phyloP scores from a whole-genome alignment of 37 sponge, comb jelly and placozoan genomes.

The Haliclona indistincta region DNA sequence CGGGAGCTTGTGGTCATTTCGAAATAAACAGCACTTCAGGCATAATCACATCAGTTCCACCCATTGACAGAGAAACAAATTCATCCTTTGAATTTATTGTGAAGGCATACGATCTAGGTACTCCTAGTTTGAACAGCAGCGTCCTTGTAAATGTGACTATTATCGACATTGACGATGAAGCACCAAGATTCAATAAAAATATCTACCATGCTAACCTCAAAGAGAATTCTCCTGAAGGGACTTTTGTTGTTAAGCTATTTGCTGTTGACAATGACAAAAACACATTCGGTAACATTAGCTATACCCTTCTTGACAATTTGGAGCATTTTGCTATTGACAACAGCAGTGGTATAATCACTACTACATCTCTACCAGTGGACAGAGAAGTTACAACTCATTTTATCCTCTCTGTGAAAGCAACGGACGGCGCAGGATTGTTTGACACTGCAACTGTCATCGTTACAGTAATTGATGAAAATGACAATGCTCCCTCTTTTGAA shows the following conservation, averaged over 20 bases:
- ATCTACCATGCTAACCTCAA: slow-evolving; percentile 5
- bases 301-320: slow-evolving; percentile 19
- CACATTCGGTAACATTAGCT: slow-evolving; percentile 6
- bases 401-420: slow-evolving; percentile 48
- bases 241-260: background rate
- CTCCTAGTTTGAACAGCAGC: slow-evolving; percentile 19
- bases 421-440: slow-evolving; percentile 23
- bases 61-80: slow-evolving; percentile 22
- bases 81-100: slow-evolving; percentile 28
- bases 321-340: slow-evolving; percentile 32
- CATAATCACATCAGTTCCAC: slow-evolving; percentile 24
- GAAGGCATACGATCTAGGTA: slow-evolving; percentile 60
- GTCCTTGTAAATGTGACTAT: slow-evolving; percentile 50
- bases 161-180: slow-evolving; percentile 44
- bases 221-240: slow-evolving; percentile 24
- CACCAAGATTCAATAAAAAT: slow-evolving; percentile 56
- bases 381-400: background rate
- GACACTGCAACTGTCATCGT: slow-evolving; percentile 36
- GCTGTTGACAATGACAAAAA: slow-evolving; percentile 30
- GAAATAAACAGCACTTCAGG: slow-evolving; percentile 26
- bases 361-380: background rate
- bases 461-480: slow-evolving; percentile 59
- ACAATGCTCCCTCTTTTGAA: slow-evolving; percentile 53
- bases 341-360: slow-evolving; percentile 40
- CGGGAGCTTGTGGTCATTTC: slow-evolving; percentile 6